Conservation (phyloP, 2,113 vertebrate genomes). For the Urocitellus parryii region DNA sequence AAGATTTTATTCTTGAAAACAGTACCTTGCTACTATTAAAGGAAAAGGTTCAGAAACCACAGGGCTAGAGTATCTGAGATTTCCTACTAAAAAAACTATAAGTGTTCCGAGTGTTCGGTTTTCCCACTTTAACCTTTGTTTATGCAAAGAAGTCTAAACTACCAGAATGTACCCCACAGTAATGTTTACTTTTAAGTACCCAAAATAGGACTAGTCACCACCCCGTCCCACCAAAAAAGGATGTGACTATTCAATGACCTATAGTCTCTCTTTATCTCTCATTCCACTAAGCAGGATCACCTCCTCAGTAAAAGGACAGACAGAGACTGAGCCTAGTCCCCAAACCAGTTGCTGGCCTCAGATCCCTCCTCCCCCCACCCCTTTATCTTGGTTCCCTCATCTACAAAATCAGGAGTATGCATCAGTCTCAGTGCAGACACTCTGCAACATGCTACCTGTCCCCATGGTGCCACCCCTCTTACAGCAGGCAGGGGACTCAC, state of each 20-base stretch:
- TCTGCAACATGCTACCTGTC: not conserved
- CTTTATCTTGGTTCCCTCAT: not conserved
- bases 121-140: not conserved
- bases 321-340: too few relatives aligned
- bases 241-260: not conserved
- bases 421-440: not conserved
- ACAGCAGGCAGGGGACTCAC: slow-evolving; percentile 77
- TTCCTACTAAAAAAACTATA: not conserved
- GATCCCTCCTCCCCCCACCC: not conserved
- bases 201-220: not conserved
- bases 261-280: not conserved
- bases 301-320: not conserved
- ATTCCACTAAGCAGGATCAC: not conserved
- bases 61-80: not conserved
- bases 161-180: not conserved
- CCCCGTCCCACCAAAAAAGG: not conserved
- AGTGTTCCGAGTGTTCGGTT: not conserved
- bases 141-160: not conserved
- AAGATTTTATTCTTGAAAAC: not conserved
- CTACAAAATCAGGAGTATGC: not conserved
- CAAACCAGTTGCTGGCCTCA: not conserved
- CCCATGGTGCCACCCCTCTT: not conserved
- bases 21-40: not conserved
- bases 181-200: slow-evolving; percentile 8
- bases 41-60: not conserved